These are phyloP conservation scores for Vombatus ursinus DNA, from an alignment of 2,113 vertebrate genomes.

Conservation along the genomic window DNA sequence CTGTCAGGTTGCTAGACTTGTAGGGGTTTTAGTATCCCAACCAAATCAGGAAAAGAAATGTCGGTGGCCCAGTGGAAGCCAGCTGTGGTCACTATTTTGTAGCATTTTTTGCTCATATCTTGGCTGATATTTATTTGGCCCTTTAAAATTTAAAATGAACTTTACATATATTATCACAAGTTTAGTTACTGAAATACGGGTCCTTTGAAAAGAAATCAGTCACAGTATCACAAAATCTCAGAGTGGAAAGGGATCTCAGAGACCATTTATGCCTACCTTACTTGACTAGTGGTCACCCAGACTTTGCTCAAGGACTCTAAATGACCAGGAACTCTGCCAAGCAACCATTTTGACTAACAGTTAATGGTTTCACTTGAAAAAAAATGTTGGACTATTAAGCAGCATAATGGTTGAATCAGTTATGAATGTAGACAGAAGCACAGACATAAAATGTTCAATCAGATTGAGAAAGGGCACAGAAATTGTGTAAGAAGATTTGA, in stretches of 20 bases:
- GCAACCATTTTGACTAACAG: neutral
- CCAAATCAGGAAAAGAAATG: neutral
- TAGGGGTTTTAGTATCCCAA: neutral
- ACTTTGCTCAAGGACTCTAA: neutral
- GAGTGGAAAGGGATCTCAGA: neutral
- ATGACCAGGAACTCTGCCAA: neutral
- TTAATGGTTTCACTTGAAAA: neutral
- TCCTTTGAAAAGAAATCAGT: neutral
- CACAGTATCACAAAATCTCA: neutral
- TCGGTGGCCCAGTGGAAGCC: neutral
- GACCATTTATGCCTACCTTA: neutral
- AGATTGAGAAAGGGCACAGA: slow-evolving; percentile 47
- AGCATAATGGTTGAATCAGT: slow-evolving; percentile 34
- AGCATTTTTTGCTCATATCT: neutral
- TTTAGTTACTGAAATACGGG: neutral
- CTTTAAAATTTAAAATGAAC: neutral
- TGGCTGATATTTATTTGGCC: neutral
- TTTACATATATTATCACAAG: neutral
- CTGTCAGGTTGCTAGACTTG: neutral
- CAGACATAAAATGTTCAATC: slow-evolving; percentile 21
- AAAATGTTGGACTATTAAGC: slow-evolving; percentile 9
- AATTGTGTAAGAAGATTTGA: slow-evolving; percentile 50
- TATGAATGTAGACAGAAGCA: slow-evolving; percentile 46
- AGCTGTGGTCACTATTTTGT: neutral
- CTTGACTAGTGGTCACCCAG: neutral